These are phyloP conservation scores for Spinus olivaceus DNA, from an alignment of 2,797 vertebrate species.

Conservation along the genomic window DNA sequence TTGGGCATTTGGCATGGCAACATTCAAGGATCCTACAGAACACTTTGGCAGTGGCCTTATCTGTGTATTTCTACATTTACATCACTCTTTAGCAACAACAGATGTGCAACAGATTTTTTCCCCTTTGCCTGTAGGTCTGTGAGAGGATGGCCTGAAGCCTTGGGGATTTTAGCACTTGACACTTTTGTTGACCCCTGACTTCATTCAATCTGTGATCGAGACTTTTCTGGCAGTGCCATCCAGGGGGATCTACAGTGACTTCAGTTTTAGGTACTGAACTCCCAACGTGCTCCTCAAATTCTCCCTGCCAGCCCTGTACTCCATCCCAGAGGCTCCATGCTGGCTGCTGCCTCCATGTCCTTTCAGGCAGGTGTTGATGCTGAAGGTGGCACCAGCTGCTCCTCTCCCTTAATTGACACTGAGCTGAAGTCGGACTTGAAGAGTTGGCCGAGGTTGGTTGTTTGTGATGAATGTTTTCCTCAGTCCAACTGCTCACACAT, in stretches of 20 bases:
- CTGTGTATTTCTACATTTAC: not conserved
- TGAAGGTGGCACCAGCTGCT: not conserved
- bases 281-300: fast-evolving
- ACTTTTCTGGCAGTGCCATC: not conserved
- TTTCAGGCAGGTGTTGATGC: not conserved
- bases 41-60: not conserved
- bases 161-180: not conserved
- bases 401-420: not conserved
- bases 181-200: not conserved
- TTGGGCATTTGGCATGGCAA: not conserved
- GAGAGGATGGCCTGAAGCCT: not conserved
- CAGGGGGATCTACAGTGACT: not conserved
- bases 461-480: not conserved
- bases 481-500: fast-evolving
- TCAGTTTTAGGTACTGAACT: not conserved
- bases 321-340: not conserved
- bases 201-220: not conserved
- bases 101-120: not conserved
- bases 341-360: fast-evolving
- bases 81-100: not conserved
- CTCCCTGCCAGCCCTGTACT: not conserved
- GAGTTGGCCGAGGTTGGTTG: not conserved
- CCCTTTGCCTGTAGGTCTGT: not conserved
- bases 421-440: not conserved
- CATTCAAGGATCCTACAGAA: not conserved